phyloP scores from a whole-genome alignment of 53 echinoderm and acorn worm genomes.

The Holothuria scabra region DNA sequence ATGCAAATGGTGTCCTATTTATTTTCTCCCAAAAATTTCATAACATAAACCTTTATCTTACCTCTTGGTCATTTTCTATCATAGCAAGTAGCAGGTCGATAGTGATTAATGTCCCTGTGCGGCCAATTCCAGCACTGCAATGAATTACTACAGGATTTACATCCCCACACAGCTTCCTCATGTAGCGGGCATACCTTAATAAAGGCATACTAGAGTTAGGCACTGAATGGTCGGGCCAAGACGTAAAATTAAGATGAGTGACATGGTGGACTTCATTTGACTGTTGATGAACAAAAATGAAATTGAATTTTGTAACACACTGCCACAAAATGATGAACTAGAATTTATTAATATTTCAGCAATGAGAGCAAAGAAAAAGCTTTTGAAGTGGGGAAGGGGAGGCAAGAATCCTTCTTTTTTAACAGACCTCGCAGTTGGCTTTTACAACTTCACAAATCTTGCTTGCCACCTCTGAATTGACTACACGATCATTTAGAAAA shows the following conservation, averaged over 20 bases:
- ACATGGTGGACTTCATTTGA: conserved; percentile 80
- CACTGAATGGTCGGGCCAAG: conserved; percentile 98
- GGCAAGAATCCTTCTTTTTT: too few relatives aligned
- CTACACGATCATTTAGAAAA: too few relatives aligned
- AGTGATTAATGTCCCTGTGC: conserved; percentile 93
- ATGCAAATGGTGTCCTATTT: too few relatives aligned
- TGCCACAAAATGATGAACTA: too few relatives aligned
- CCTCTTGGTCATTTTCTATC: conserved; percentile 83
- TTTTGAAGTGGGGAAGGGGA: too few relatives aligned
- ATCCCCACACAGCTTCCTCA: conserved; percentile 58
- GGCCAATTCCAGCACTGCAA: conserved; percentile 98
- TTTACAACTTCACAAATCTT: too few relatives aligned
- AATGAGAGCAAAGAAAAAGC: too few relatives aligned
- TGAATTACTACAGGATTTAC: conserved; percentile 83
- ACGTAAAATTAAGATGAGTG: conserved; percentile 94
- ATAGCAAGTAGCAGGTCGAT: conserved; percentile 82
- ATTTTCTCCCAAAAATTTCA: too few relatives aligned
- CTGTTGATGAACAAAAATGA: conserved; percentile 42
- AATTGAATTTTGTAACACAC: too few relatives aligned
- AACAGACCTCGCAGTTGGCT: too few relatives aligned
- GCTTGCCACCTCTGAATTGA: too few relatives aligned
- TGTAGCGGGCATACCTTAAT: conserved; percentile 79
- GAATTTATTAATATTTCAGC: too few relatives aligned
- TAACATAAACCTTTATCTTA: not conserved
- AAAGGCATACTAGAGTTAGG: conserved; percentile 80